These are phyloP conservation scores for Himalopsyche kuldschensis DNA, from an alignment of 2,888 invertebrate genomes.

Conservation along the genomic window DNA sequence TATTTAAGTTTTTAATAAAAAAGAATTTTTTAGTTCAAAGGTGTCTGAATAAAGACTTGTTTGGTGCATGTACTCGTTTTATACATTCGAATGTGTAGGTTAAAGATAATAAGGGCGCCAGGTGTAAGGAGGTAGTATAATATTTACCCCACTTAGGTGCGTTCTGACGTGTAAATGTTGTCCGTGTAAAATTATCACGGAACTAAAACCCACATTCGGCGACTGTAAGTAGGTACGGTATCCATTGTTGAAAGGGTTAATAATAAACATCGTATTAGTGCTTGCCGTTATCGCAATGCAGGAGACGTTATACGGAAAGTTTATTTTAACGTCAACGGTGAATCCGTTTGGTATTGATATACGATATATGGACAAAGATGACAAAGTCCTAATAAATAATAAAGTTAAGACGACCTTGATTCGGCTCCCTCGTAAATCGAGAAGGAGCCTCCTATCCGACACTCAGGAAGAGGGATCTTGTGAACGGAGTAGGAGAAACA, in stretches of 20 bases:
- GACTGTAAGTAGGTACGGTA: neutral
- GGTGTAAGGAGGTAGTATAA: conserved; percentile 18
- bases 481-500: no score
- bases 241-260: conserved; percentile 10
- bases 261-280: conserved; percentile 16
- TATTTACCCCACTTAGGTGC: conserved; percentile 16
- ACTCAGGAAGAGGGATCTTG: no score
- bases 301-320: neutral
- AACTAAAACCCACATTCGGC: conserved; percentile 16
- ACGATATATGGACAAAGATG: no score
- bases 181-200: conserved; percentile 19
- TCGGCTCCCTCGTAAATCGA: no score
- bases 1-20: no score
- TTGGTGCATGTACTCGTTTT: no score
- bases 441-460: no score
- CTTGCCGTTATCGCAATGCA: neutral
- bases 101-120: neutral
- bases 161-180: conserved; percentile 16
- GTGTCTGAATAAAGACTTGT: no score
- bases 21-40: no score
- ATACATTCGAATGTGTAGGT: neutral
- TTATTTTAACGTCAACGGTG: neutral
- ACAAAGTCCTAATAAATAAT: no score
- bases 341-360: neutral
- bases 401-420: no score